Conservation (phyloP, 35 echinoderm and acorn worm species). For the Anneissia japonica region DNA sequence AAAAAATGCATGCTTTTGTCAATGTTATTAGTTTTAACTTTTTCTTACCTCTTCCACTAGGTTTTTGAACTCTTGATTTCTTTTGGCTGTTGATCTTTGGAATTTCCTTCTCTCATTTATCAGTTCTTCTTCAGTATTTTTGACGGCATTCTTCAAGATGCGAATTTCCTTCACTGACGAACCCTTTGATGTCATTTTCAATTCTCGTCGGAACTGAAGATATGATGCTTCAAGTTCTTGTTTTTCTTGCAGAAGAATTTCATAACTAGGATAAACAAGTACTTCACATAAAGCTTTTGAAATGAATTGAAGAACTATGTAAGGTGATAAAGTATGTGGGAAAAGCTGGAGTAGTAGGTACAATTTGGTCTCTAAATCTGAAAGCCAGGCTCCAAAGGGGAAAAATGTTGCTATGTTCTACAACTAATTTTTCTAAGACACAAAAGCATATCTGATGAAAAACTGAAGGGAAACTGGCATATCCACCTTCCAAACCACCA, state of each 20-base stretch:
- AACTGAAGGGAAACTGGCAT: no score
- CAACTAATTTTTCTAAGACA: no score
- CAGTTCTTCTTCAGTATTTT: conserved; percentile 93
- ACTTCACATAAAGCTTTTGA: no score
- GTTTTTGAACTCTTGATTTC: conserved; percentile 78
- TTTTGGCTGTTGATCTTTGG: conserved; percentile 60
- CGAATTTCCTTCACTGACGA: conserved; percentile 89
- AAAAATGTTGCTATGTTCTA: no score
- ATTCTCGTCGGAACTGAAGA: conserved; percentile 67
- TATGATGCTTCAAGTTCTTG: conserved; percentile 79
- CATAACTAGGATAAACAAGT: conserved; percentile 62
- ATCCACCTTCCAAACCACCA: no score
- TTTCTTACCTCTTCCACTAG: conserved; percentile 75
- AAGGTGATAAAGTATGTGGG: no score
- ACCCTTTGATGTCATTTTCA: conserved; percentile 79
- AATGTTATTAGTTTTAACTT: not conserved
- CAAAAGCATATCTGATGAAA: no score
- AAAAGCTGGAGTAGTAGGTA: no score
- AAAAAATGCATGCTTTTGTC: not conserved
- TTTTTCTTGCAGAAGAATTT: conserved; percentile 66
- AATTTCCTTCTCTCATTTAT: conserved; percentile 78
- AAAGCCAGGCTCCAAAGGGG: no score
- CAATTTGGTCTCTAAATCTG: no score
- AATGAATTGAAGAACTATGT: no score
- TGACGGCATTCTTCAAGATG: conserved; percentile 71